These are phyloP conservation scores for Turritopsis rubra DNA, from an alignment of 30 jellyfish, hydroid and myxozoan genomes.

Conservation along the genomic window DNA sequence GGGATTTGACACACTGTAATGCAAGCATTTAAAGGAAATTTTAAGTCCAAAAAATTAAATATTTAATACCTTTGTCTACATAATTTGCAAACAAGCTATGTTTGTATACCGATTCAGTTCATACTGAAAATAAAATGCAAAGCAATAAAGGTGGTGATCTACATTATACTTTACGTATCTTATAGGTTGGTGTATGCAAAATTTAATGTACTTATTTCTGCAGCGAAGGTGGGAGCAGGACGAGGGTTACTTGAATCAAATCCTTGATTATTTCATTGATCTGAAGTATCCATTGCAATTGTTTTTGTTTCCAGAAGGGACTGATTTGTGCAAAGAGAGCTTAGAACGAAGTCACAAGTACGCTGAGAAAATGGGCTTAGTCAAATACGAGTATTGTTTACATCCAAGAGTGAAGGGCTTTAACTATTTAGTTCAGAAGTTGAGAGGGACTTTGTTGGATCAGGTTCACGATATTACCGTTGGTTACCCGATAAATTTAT, in stretches of 20 bases:
- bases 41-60: no score
- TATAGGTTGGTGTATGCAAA: conserved; percentile 94
- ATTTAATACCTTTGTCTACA: no score
- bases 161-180: no score
- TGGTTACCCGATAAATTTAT: conserved; percentile 69
- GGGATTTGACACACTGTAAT: no score
- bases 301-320: conserved; percentile 88
- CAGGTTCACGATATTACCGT: conserved; percentile 87
- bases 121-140: neutral
- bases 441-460: conserved; percentile 50
- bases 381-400: conserved; percentile 48
- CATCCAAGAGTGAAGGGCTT: conserved; percentile 93
- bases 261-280: conserved; percentile 65
- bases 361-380: conserved; percentile 66
- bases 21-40: no score
- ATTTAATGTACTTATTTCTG: conserved; percentile 54
- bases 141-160: neutral
- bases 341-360: conserved; percentile 56
- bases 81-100: no score
- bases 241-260: conserved; percentile 47
- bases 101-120: no score
- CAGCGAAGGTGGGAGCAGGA: conserved; percentile 89
- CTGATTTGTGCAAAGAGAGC: conserved; percentile 61
- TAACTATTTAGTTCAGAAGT: conserved; percentile 58
- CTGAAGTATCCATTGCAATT: conserved; percentile 70